Conservation (phyloP, 2,888 invertebrate species). For the Diarsia dahlii region DNA sequence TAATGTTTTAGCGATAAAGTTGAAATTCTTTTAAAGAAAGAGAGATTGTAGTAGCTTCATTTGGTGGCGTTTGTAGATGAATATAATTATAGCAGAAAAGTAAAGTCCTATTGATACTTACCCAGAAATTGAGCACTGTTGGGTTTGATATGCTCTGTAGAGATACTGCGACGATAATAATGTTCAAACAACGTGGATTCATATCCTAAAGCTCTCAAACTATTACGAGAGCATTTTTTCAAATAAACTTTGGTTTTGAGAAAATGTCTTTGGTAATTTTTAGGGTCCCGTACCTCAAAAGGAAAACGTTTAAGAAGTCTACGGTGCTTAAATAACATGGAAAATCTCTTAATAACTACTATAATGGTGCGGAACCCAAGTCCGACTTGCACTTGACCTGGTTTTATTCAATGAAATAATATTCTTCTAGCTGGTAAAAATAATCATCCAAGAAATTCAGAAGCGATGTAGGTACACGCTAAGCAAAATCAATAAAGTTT, state of each 20-base stretch:
- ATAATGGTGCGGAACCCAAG: no score
- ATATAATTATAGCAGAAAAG: neutral
- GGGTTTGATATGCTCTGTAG: neutral
- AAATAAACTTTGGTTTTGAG: no score
- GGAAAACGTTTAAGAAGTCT: no score
- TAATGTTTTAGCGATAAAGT: no score
- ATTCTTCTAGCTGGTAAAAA: neutral
- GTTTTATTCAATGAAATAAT: no score
- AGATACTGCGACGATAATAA: neutral
- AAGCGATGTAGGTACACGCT: neutral
- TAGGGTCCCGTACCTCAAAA: no score
- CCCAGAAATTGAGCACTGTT: neutral
- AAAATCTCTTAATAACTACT: no score
- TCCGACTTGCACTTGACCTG: no score
- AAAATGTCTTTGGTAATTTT: no score
- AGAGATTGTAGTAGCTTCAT: no score
- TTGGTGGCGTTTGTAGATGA: neutral
- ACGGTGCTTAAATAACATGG: no score
- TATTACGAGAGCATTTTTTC: neutral
- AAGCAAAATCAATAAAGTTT: slow-evolving; percentile 37
- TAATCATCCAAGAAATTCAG: neutral
- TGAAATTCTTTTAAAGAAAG: no score
- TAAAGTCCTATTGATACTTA: neutral
- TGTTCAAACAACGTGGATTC: neutral
- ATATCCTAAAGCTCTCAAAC: neutral